Conservation (phyloP, 37 sponge, comb jelly and placozoan species). For the Chondrilla cf. caribensis region DNA sequence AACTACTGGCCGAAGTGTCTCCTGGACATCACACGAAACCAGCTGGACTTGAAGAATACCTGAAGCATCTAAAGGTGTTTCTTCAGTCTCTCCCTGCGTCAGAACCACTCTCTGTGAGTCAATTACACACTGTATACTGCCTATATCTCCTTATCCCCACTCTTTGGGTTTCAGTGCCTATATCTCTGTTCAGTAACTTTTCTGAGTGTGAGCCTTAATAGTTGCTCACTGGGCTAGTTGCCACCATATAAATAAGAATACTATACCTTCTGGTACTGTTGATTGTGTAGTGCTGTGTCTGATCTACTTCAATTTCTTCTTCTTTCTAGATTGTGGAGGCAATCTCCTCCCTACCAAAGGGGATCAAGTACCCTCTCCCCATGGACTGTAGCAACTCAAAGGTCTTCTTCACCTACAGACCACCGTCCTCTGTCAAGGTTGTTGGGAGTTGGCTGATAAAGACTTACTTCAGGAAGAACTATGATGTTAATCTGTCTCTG, state of each 20-base stretch:
- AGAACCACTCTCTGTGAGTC: constrained; percentile 46
- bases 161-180: too few relatives aligned
- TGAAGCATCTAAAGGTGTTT: constrained; percentile 36
- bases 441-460: constrained; percentile 82
- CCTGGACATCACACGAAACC: constrained; percentile 27
- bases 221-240: too few relatives aligned
- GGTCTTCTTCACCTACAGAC: constrained; percentile 54
- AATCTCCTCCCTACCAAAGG: constrained; percentile 17
- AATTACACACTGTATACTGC: not conserved
- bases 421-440: constrained; percentile 74
- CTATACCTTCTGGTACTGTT: too few relatives aligned
- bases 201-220: too few relatives aligned
- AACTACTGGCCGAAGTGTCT: constrained; percentile 71
- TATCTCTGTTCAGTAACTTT: too few relatives aligned
- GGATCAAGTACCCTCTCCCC: constrained; percentile 48
- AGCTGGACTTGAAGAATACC: constrained; percentile 45
- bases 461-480: constrained; percentile 47
- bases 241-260: too few relatives aligned
- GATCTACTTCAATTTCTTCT: too few relatives aligned
- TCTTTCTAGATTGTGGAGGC: not conserved
- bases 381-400: constrained; percentile 34
- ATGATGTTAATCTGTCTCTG: constrained; percentile 76
- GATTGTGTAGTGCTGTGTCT: too few relatives aligned
- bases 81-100: constrained; percentile 51
- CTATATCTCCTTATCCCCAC: too few relatives aligned